Evolutionary conservation across 2,113 vertebrate species (phyloP).

Genomic region (Varanus komodoensis): DNA sequence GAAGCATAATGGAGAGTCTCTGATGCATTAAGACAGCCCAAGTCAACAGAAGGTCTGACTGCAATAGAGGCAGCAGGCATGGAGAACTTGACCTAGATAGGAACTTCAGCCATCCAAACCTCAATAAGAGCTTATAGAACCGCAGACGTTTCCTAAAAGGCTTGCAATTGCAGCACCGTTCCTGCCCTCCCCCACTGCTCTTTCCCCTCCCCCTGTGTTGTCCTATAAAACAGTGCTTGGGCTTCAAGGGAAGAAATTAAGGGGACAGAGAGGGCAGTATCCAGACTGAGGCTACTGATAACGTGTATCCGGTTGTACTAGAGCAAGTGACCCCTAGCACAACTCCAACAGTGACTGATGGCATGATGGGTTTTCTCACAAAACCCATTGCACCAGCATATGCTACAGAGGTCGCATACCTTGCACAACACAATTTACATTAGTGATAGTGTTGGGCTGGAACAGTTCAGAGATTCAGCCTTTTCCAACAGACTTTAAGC

Average conservation of each 20-base stretch:
- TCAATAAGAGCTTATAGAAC: constrained; percentile 51
- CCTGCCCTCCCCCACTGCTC: neutral
- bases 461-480: neutral
- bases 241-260: constrained; percentile 20
- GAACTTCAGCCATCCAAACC: constrained; percentile 57
- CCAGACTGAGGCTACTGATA: no score
- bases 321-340: no score
- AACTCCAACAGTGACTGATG: no score
- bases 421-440: no score
- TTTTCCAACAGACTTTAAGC: constrained; percentile 44
- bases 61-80: constrained; percentile 58
- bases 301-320: no score
- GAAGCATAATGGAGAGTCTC: constrained; percentile 56
- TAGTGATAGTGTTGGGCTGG: no score
- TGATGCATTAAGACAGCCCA: constrained; percentile 59
- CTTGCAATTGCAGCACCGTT: neutral
- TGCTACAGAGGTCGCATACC: no score
- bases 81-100: constrained; percentile 69
- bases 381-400: no score
- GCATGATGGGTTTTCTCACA: no score
- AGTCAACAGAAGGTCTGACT: constrained; percentile 66
- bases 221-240: constrained; percentile 19
- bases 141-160: constrained; percentile 51
- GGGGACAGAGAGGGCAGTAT: constrained; percentile 21
- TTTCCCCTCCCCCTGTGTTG: neutral